Percentiles rank a stretch among this genome's conserved stretches.
Evolutionary conservation across 2,113 vertebrate genomes (phyloP).

Genomic region (Regulus satrapa): DNA sequence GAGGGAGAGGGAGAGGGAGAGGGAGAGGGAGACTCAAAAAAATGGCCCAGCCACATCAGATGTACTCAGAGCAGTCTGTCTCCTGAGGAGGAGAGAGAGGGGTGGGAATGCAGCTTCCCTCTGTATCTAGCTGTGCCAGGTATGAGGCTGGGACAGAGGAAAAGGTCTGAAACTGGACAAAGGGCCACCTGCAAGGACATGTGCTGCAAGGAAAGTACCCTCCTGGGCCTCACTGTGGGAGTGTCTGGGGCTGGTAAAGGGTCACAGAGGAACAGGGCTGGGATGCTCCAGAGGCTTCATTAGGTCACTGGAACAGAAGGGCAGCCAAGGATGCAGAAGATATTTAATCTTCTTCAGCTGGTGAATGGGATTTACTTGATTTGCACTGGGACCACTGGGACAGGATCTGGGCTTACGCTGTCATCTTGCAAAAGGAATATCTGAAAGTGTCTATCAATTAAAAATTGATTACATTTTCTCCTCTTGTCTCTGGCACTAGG

Average conservation of each 20-base stretch:
- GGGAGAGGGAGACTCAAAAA: not conserved
- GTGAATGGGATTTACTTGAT: not conserved
- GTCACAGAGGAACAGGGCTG: not conserved
- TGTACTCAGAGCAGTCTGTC: not conserved
- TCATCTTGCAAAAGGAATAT: not conserved
- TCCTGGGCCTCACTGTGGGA: not conserved
- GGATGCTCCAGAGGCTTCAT: not conserved
- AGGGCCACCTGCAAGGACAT: not conserved
- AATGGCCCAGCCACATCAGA: not conserved
- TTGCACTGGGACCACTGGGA: not conserved
- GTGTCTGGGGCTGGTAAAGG: not conserved
- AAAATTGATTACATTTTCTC: not conserved
- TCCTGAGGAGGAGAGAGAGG: not conserved
- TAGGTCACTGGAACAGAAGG: not conserved
- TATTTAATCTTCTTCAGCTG: not conserved
- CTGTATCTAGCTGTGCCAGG: not conserved
- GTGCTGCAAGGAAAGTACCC: not conserved
- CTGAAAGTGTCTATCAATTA: not conserved
- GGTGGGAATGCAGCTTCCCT: not conserved
- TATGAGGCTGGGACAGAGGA: not conserved
- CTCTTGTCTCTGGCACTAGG: not conserved
- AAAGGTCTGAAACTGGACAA: not conserved
- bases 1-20: not conserved
- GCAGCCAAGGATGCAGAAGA: not conserved
- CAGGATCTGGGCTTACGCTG: not conserved